phyloP scores from a whole-genome alignment of 2,113 vertebrate genomes.

The Microcebus tavaratra region DNA sequence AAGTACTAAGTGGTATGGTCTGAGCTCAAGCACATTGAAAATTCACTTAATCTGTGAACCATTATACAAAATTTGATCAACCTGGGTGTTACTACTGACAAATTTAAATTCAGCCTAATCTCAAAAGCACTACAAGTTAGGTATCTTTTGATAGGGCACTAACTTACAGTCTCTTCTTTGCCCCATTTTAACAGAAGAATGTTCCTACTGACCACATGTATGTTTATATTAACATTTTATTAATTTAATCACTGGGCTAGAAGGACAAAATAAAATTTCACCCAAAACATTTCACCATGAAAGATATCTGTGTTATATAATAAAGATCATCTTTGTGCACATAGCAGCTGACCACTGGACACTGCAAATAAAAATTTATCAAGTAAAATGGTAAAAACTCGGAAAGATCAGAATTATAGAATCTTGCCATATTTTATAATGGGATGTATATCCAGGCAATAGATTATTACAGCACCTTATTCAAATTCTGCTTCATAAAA shows the following conservation, averaged over 20 bases:
- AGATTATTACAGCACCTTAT: slow-evolving; percentile 29
- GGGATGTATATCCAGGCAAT: slow-evolving; percentile 26
- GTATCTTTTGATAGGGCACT: background rate
- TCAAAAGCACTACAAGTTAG: background rate
- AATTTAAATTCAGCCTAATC: slow-evolving; percentile 7
- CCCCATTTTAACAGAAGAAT: slow-evolving; percentile 42
- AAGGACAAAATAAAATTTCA: slow-evolving; percentile 55
- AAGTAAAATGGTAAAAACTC: background rate
- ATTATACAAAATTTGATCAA: slow-evolving; percentile 25
- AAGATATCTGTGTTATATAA: background rate
- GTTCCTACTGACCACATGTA: background rate
- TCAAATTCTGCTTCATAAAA: slow-evolving; percentile 36
- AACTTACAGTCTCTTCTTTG: background rate
- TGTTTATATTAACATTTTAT: slow-evolving; percentile 23
- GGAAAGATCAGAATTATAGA: background rate
- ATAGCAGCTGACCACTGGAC: background rate
- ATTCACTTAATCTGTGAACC: slow-evolving; percentile 36
- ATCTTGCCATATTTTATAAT: background rate
- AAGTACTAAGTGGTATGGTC: background rate
- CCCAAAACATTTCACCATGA: slow-evolving; percentile 40
- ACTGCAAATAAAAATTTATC: slow-evolving; percentile 13
- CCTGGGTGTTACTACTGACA: background rate
- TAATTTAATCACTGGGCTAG: background rate
- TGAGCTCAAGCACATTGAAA: slow-evolving; percentile 21
- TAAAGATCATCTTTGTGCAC: slow-evolving; percentile 23